Evolutionary conservation across 2,888 invertebrate species (phyloP), one percentile per base, ranked within the genome.

Genomic region (Nemoura dubitans): DNA sequence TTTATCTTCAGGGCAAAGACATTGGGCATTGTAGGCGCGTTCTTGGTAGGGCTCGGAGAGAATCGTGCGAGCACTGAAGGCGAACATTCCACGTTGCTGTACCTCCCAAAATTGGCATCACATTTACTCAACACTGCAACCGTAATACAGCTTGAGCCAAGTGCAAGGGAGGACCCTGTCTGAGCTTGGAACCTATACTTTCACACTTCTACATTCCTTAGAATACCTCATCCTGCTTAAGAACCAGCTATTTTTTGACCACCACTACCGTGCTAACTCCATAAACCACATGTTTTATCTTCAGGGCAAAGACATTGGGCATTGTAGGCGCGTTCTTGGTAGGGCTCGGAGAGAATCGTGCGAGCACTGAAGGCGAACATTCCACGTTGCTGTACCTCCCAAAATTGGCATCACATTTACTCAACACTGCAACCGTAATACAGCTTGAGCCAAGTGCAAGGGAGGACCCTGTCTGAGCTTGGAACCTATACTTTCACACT

Each of bases 311-410:
- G n/a, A n/a, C n/a, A n/a, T n/a, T n/a, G n/a, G n/a, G n/a, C n/a
- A n/a, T 26, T 78, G 78, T 78, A 27, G 78, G 78, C 25, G 10
- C 3, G n/a, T 78, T 78, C 78, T 26, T 26, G 78, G 78, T 78
- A n/a, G 78, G n/a, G 78, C 78, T 28, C 78, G 25, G 78, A 78
- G 21, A 14, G 0, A 2, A 26, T 0, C 26, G 78, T 28, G 78
- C 25, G 78, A 28, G 78, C 78, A 27, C 78, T n/a, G 78, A 78
- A 78, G 78, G 78, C 78, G 78, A 78, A 78, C n/a, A 26, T 78
- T 78, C 78, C 78, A 21, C 0, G 7, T 21, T 78, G n/a, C 26
- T 78, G 10, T 78, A 78, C 78, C 78, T 78, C 78, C 78, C n/a
- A 5, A 7, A 78, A n/a, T 36, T 59, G 59, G 14, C 21, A 59